phyloP scores from a whole-genome alignment of 1,140 invertebrate species.

The Agraylea sexmaculata region DNA sequence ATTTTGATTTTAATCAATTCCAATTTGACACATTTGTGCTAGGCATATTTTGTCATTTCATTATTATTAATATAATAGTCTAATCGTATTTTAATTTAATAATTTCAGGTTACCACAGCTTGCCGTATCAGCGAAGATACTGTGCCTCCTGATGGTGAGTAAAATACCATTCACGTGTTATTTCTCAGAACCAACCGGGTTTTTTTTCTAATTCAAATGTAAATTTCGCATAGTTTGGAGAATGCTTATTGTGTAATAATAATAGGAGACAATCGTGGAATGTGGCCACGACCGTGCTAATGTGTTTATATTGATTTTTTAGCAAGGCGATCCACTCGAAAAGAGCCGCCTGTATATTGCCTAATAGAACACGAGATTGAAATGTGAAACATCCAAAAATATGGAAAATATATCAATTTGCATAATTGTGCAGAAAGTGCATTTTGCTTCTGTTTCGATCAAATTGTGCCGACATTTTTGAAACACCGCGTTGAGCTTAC shows the following conservation, averaged over 20 bases:
- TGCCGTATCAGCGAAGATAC: constrained; percentile 75
- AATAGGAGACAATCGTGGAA: constrained; percentile 24
- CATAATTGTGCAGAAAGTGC: no score
- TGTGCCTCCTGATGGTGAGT: constrained; percentile 74
- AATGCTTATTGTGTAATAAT: constrained; percentile 17
- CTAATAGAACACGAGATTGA: no score
- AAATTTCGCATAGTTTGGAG: constrained; percentile 2
- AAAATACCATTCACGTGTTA: constrained; percentile 10
- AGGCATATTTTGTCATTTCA: neutral
- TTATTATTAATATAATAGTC: neutral
- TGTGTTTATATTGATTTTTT: constrained; percentile 31
- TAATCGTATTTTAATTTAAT: constrained; percentile 20
- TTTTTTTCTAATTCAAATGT: constrained; percentile 8
- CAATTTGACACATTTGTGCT: no score
- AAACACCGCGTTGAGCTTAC: no score
- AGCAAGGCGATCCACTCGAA: constrained; percentile 20
- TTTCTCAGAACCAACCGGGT: no score
- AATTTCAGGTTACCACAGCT: constrained; percentile 71
- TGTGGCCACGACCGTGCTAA: constrained; percentile 27
- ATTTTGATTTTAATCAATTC: no score
- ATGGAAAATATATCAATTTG: no score
- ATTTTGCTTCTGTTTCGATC: no score
- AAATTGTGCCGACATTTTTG: no score
- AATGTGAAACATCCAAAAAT: no score
- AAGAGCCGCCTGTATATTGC: constrained; percentile 1